Evolutionary conservation across 2,888 invertebrate species (phyloP).

Genomic region (Cephus spinipes): DNA sequence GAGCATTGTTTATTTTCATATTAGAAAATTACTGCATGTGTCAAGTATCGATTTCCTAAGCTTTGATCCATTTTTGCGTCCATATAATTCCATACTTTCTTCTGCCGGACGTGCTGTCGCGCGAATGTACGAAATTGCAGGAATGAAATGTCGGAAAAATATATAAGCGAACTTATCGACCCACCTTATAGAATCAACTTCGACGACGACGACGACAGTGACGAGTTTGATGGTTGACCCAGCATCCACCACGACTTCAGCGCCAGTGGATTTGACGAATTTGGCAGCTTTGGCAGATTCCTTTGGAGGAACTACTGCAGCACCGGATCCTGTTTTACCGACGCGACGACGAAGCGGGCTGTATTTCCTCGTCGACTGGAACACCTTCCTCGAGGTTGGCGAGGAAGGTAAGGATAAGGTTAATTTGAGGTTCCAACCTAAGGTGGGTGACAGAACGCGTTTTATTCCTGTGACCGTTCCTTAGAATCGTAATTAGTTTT

Average conservation of each 20-base stretch:
- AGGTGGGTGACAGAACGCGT: constrained; percentile 82
- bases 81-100: neutral
- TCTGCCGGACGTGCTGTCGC: neutral
- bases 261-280: constrained; percentile 68
- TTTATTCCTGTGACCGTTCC: constrained; percentile 82
- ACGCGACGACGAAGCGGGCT: constrained; percentile 81
- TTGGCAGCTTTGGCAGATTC: constrained; percentile 80
- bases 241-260: constrained; percentile 44
- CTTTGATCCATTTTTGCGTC: neutral
- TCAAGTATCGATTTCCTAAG: neutral
- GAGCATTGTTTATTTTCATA: neutral
- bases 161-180: constrained; percentile 15
- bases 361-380: constrained; percentile 89
- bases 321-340: constrained; percentile 74
- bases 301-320: constrained; percentile 76
- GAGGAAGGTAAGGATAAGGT: constrained; percentile 80
- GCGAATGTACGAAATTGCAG: neutral
- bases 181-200: constrained; percentile 22
- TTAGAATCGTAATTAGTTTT: constrained; percentile 59
- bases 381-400: constrained; percentile 86
- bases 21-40: neutral
- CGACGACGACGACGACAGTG: constrained; percentile 38
- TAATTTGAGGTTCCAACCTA: constrained; percentile 83
- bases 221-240: neutral
- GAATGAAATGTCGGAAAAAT: neutral